Conservation (phyloP, 1,140 invertebrate genomes). For the Drosophila ficusphila region DNA sequence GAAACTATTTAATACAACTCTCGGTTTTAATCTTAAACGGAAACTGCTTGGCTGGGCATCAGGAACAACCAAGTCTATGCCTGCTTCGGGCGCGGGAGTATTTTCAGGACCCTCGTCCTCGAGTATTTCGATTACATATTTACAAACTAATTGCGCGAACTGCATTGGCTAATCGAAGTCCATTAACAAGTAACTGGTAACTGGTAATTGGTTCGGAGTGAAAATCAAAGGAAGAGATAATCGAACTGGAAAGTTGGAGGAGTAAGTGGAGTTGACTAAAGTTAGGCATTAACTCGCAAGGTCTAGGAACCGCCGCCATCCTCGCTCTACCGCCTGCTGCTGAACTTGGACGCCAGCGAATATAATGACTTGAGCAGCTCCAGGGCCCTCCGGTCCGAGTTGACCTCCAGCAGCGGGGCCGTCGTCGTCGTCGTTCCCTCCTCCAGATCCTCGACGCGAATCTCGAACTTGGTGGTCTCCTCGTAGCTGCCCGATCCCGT, state of each 20-base stretch:
- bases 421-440: constrained; percentile 59
- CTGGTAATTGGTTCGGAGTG: constrained; percentile 34
- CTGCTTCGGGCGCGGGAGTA: constrained; percentile 22
- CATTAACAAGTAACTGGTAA: constrained; percentile 61
- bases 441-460: constrained; percentile 76
- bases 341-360: constrained; percentile 90
- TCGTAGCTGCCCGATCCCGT: constrained; percentile 58
- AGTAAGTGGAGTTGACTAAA: constrained; percentile 75
- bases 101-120: constrained; percentile 47
- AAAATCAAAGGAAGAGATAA: constrained; percentile 28
- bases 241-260: constrained; percentile 9
- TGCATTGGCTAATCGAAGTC: constrained; percentile 69
- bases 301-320: constrained; percentile 48
- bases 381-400: constrained; percentile 90
- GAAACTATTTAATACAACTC: constrained; percentile 74
- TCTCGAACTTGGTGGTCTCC: constrained; percentile 81
- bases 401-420: constrained; percentile 42
- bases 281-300: constrained; percentile 70
- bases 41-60: constrained; percentile 39
- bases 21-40: constrained; percentile 46
- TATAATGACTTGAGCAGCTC: constrained; percentile 92
- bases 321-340: constrained; percentile 77
- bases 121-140: constrained; percentile 77
- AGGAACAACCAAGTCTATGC: constrained; percentile 47
- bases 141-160: constrained; percentile 72